phyloP scores from a whole-genome alignment of 2,888 invertebrate genomes.

The Oegoconia quadripuncta region DNA sequence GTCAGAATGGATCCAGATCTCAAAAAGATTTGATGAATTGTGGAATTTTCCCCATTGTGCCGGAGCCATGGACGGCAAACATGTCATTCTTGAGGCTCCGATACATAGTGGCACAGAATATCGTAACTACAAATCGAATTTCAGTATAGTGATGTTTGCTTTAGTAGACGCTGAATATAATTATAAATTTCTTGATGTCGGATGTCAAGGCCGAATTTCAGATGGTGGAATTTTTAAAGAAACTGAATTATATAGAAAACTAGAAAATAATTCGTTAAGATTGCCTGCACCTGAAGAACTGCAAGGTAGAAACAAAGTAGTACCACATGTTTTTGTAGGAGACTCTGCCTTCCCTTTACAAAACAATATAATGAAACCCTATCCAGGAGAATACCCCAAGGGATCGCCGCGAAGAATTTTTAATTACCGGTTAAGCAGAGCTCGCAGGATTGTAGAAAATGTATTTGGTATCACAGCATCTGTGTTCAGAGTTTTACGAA shows the following conservation, averaged over 20 bases:
- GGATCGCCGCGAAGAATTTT: constrained; percentile 19
- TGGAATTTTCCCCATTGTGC: constrained; percentile 19
- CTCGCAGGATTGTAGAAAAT: constrained; percentile 22
- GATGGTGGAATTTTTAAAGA: constrained; percentile 9
- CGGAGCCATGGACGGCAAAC: constrained; percentile 31
- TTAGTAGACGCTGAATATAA: constrained; percentile 7
- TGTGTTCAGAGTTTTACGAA: constrained; percentile 21
- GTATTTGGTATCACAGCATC: constrained; percentile 18
- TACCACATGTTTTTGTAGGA: constrained; percentile 18
- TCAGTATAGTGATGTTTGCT: constrained; percentile 5
- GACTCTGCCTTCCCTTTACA: constrained; percentile 21
- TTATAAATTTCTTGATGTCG: constrained; percentile 9
- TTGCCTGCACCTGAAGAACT: constrained; percentile 13
- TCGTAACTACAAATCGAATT: not conserved
- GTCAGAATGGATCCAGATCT: constrained; percentile 14
- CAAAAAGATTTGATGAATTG: constrained; percentile 16
- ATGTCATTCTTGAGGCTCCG: constrained; percentile 27
- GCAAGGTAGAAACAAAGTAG: constrained; percentile 11
- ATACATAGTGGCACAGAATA: constrained; percentile 8
- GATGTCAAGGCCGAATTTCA: constrained; percentile 10
- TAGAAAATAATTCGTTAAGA: constrained; percentile 15
- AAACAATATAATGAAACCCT: constrained; percentile 21
- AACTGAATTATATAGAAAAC: not conserved
- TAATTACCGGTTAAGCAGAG: constrained; percentile 21
- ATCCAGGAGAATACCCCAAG: constrained; percentile 12